Conservation (phyloP, 2,113 vertebrate species). For the Lynx canadensis region DNA sequence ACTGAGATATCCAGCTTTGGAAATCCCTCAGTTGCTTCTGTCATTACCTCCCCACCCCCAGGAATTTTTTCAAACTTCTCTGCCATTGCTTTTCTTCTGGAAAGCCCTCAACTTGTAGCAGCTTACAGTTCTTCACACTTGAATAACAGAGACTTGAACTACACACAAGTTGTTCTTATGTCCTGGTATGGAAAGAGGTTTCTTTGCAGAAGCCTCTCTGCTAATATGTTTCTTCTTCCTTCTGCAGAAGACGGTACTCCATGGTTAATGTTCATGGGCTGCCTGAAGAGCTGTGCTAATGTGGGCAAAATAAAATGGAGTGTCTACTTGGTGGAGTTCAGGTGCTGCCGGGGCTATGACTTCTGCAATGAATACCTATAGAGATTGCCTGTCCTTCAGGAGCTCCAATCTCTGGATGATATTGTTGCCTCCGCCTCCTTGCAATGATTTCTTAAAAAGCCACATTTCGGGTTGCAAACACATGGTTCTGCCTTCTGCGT, state of each 20-base stretch:
- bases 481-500: not conserved
- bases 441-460: not conserved
- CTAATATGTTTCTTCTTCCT: not conserved
- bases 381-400: not conserved
- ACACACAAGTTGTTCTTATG: not conserved
- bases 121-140: not conserved
- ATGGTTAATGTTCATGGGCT: conserved; percentile 65
- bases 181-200: not conserved
- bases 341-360: conserved; percentile 53
- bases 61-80: not conserved
- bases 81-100: not conserved
- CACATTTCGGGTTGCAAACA: not conserved
- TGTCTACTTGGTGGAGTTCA: conserved; percentile 32
- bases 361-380: conserved; percentile 59
- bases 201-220: not conserved
- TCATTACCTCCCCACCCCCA: not conserved
- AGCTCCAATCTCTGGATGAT: not conserved
- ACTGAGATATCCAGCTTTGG: not conserved
- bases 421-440: not conserved
- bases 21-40: not conserved
- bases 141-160: not conserved
- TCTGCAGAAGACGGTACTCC: not conserved
- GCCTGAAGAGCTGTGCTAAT: conserved; percentile 67
- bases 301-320: conserved; percentile 51
- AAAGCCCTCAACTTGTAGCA: not conserved